A percentile compares a stretch with the other conserved stretches of the same genome.
These are phyloP conservation scores for Suillia variegata DNA, from an alignment of 2,888 invertebrate genomes.

Conservation along the genomic window DNA sequence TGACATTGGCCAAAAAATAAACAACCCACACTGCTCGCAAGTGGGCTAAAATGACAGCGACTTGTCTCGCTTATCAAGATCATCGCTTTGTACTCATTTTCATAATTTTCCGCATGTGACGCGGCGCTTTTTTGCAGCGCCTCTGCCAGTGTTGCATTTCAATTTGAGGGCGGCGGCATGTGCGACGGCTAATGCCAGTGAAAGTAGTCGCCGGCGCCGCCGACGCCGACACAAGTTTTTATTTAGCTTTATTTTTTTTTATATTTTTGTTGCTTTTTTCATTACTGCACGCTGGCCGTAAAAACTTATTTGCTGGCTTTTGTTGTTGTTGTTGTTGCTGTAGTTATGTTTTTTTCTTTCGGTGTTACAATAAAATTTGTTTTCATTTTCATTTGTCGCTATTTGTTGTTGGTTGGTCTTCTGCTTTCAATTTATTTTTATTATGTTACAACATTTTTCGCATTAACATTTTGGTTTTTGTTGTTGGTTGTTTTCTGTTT, in stretches of 20 bases:
- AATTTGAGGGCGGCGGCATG: not conserved
- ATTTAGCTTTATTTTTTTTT: slow-evolving; percentile 7
- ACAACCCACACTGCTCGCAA: not conserved
- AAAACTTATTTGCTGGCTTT: too few species aligned
- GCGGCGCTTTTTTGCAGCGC: not conserved
- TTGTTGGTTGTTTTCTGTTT: not conserved
- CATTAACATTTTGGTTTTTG: not conserved
- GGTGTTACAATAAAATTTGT: slow-evolving; percentile 12
- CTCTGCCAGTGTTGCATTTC: not conserved
- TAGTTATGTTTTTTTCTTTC: slow-evolving; percentile 10
- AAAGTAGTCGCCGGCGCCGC: slow-evolving; percentile 33
- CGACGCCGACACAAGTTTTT: slow-evolving; percentile 23
- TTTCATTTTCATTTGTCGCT: slow-evolving; percentile 15
- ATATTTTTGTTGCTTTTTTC: slow-evolving; percentile 13
- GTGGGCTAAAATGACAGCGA: not conserved
- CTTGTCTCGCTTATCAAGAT: not conserved
- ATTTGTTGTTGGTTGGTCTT: not conserved
- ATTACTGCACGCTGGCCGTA: too few species aligned
- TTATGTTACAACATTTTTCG: slow-evolving; percentile 19
- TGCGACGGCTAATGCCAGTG: too few species aligned
- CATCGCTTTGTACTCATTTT: too few species aligned
- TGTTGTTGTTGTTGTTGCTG: too few species aligned
- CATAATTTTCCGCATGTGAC: too few species aligned
- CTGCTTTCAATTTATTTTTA: slow-evolving; percentile 4
- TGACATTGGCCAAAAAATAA: not conserved